phyloP scores from a whole-genome alignment of 92 coral and sea anemone genomes.

The Galaxea fascicularis region DNA sequence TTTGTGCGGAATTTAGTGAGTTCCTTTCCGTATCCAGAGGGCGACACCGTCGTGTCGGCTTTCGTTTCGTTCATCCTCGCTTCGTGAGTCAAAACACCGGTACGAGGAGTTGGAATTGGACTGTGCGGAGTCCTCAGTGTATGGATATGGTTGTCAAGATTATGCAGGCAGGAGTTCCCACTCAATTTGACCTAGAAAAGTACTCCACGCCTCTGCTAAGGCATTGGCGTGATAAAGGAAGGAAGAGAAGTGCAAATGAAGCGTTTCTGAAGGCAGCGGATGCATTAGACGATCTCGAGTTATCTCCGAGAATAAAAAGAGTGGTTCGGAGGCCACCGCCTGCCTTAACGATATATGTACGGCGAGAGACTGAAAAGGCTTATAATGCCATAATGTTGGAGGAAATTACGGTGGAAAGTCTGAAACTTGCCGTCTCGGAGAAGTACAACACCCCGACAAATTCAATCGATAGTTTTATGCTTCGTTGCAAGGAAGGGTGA shows the following conservation, averaged over 20 bases:
- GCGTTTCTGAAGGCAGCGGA: constrained; percentile 82
- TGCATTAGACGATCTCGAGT: constrained; percentile 82
- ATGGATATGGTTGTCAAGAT: constrained; percentile 81
- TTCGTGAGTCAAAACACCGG: constrained; percentile 33
- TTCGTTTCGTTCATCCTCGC: constrained; percentile 15
- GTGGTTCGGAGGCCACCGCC: constrained; percentile 92
- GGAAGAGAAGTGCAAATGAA: constrained; percentile 79
- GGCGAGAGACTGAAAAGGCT: constrained; percentile 89
- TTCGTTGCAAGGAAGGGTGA: constrained; percentile 77
- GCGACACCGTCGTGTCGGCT: constrained; percentile 11
- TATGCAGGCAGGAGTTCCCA: constrained; percentile 69
- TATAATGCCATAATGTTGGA: constrained; percentile 90
- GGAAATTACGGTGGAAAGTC: constrained; percentile 73
- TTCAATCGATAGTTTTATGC: constrained; percentile 63
- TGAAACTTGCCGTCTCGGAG: constrained; percentile 84
- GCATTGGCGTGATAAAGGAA: constrained; percentile 74
- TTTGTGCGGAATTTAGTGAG: neutral
- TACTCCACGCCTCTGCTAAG: constrained; percentile 85
- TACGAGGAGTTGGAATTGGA: constrained; percentile 44
- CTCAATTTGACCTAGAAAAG: constrained; percentile 82
- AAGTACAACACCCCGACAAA: constrained; percentile 73
- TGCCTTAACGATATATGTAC: constrained; percentile 79
- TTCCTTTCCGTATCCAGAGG: constrained; percentile 6
- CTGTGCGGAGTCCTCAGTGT: constrained; percentile 48
- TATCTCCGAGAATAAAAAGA: constrained; percentile 80